Percentiles rank a stretch among this genome's conserved stretches.
These are phyloP conservation scores for Entelurus aequoreus DNA, from an alignment of 2,113 vertebrate species.

Conservation along the genomic window DNA sequence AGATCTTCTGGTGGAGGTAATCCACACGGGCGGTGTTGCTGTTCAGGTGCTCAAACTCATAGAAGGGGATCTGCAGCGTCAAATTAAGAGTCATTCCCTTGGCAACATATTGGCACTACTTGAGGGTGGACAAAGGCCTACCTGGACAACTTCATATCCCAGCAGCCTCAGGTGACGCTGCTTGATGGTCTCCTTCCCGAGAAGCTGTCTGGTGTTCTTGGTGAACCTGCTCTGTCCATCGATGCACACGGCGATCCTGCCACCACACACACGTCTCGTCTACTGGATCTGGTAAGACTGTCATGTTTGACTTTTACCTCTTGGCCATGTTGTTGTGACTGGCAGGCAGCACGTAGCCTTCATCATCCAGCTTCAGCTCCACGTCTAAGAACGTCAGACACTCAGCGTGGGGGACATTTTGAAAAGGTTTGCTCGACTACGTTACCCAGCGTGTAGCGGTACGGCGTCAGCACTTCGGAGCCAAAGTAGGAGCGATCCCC, in stretches of 20 bases:
- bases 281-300: too few relatives aligned
- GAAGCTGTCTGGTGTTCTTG: constrained; percentile 66
- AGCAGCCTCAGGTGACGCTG: constrained; percentile 84
- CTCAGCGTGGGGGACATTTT: neutral
- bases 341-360: constrained; percentile 81
- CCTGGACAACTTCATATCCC: constrained; percentile 90
- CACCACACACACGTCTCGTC: neutral
- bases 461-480: constrained; percentile 79
- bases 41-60: constrained; percentile 75
- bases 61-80: constrained; percentile 79
- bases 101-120: neutral
- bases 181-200: constrained; percentile 87
- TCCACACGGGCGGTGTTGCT: constrained; percentile 64
- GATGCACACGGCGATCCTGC: constrained; percentile 84
- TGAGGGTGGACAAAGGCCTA: constrained; percentile 32
- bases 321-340: constrained; percentile 72
- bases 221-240: constrained; percentile 84
- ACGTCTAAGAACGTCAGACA: constrained; percentile 71
- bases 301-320: constrained; percentile 67
- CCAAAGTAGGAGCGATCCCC: constrained; percentile 81
- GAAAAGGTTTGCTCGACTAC: neutral
- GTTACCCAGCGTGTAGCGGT: constrained; percentile 83
- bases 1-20: constrained; percentile 87
- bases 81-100: neutral
- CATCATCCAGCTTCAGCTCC: constrained; percentile 88